Evolutionary conservation across 2,113 vertebrate species (phyloP), one percentile per base, ranked within the genome.

Genomic region (Marcusenius ussheri): DNA sequence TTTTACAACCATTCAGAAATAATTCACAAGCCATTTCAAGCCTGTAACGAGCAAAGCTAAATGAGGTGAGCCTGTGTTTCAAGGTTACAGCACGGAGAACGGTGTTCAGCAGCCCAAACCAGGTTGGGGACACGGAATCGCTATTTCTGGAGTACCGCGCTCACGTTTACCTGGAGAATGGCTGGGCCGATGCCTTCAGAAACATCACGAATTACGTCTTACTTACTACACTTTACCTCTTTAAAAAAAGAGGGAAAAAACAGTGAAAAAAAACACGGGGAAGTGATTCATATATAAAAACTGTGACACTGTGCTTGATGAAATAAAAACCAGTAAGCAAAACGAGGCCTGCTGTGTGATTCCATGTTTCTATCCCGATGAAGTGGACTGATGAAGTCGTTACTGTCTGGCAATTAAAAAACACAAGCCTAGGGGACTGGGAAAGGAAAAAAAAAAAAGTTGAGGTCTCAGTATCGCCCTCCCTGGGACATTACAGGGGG

Each of bases 171-270:
- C 98, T 99, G 98, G 97, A 90, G 92, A 93, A 96, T 96, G 95
- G 97, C 93, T 96, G 98, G 98, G 97, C 97, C 97, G 97, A 97
- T 97, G 97, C 98, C 98, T 97, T 99, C 97, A 98, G 45, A 97
- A 98, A 97, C 97, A 98, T 97, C 97, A 98, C 96, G 96, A 98
- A 98, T 96, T 97, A 97, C 10, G 10, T 47, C 47, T 49, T 96
- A 97, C 97, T 98, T 94, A 99, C 98, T 98, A 99, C 97, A 99
- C 97, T 97, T 98, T 97, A 99, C 96, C 96, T 98, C 96, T 97
- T 31, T 11, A 97, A 98, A 98, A 98, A 70, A 31, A 10, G 5
- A 51, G 13, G 47, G 0, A 1, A 10, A n/a, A 11, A 66, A 27
- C 53, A 98, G 98, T 98, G 97, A 97, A 97, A 97, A 98, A 96